Evolutionary conservation across 2,113 vertebrate genomes (phyloP).

Genomic region (Eretmochelys imbricata): DNA sequence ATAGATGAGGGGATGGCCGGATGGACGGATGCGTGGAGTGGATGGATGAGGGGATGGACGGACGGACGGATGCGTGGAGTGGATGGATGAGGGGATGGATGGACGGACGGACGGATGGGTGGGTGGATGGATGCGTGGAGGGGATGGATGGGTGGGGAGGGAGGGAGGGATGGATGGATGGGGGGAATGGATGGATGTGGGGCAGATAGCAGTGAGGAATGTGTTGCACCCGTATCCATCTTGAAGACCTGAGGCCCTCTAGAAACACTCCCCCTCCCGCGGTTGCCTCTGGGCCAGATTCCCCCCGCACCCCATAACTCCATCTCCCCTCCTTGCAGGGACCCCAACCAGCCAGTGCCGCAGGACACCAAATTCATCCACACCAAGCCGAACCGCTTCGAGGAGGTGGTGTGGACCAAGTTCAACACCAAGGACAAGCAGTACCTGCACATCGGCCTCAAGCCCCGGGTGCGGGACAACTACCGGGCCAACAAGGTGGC

Average conservation of each 20-base stretch:
- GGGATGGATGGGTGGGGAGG: no score
- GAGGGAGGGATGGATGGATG: no score
- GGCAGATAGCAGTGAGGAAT: not conserved
- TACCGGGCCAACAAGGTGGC: conserved; percentile 95
- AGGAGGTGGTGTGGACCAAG: conserved; percentile 96
- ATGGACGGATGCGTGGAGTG: not conserved
- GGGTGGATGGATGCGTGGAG: not conserved
- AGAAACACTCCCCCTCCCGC: not conserved
- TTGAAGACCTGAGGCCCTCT: not conserved
- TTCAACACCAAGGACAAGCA: conserved; percentile 96
- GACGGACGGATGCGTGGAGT: no score
- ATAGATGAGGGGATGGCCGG: not conserved
- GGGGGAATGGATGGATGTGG: not conserved
- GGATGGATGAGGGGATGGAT: not conserved
- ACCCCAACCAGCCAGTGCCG: conserved; percentile 92
- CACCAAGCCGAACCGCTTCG: conserved; percentile 94
- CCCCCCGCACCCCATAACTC: not conserved
- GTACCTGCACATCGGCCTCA: conserved; percentile 93
- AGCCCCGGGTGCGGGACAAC: conserved; percentile 91
- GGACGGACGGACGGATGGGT: no score
- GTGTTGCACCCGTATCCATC: not conserved
- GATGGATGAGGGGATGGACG: not conserved
- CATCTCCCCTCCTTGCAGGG: conserved; percentile 72
- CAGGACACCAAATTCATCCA: conserved; percentile 97
- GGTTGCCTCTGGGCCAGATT: not conserved